Evolutionary conservation across 2,888 invertebrate genomes (phyloP).

Genomic region (Drosophila mettleri): DNA sequence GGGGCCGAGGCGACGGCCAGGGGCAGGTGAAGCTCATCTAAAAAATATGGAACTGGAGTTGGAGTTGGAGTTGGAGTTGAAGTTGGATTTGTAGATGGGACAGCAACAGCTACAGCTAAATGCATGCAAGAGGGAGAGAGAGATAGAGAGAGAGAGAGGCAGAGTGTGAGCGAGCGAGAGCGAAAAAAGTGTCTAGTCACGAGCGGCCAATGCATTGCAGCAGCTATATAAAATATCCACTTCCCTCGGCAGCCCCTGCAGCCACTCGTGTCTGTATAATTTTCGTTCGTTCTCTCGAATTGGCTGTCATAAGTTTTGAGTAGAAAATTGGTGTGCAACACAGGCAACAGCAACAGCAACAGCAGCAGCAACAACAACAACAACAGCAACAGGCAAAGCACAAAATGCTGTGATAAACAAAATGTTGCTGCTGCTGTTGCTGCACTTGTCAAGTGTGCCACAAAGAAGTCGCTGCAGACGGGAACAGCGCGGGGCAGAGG

Average conservation of each 20-base stretch:
- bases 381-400: conserved; percentile 23
- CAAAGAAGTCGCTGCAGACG: conserved; percentile 16
- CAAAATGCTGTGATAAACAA: conserved; percentile 33
- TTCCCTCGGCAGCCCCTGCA: background rate
- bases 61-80: conserved; percentile 36
- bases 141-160: background rate
- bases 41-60: conserved; percentile 58
- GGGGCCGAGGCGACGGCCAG: conserved; percentile 13
- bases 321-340: conserved; percentile 82
- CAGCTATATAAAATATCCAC: conserved; percentile 25
- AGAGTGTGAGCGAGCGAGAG: background rate
- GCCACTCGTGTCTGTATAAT: conserved; percentile 73
- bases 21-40: conserved; percentile 4
- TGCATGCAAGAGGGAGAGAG: conserved; percentile 3
- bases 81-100: conserved; percentile 39
- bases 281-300: conserved; percentile 81
- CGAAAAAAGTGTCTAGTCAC: conserved; percentile 53
- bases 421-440: conserved; percentile 34
- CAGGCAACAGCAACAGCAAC: conserved; percentile 47
- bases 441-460: conserved; percentile 63
- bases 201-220: conserved; percentile 22
- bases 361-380: conserved; percentile 46
- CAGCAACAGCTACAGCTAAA: conserved; percentile 22
- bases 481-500: conserved; percentile 3
- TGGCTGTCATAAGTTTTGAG: conserved; percentile 82